A percentile compares a stretch with the other conserved stretches of the same genome.
phyloP scores from a whole-genome alignment of 2,113 vertebrate species.

The Probosciger aterrimus region DNA sequence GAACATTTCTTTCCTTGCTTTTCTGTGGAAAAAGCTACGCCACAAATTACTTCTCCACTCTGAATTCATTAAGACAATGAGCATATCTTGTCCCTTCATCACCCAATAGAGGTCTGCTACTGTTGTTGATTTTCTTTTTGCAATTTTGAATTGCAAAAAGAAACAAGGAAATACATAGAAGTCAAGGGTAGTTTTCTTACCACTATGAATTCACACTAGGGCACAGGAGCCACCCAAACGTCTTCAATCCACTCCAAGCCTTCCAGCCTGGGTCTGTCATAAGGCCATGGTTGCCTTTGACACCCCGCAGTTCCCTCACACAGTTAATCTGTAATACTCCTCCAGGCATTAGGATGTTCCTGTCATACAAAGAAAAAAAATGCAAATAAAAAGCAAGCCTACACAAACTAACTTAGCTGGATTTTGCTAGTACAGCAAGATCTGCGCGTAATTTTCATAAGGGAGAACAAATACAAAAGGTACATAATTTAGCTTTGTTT shows the following conservation, averaged over 20 bases:
- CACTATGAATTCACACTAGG: neutral
- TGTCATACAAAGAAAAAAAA: neutral
- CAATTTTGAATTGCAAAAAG: neutral
- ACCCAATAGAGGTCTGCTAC: neutral
- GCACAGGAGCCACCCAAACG: neutral
- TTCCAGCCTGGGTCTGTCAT: neutral
- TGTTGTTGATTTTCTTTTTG: neutral
- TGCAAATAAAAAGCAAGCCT: neutral
- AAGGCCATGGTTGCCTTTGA: neutral
- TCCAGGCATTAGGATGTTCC: neutral
- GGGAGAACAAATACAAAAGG: neutral
- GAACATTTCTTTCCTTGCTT: neutral
- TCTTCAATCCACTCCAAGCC: neutral
- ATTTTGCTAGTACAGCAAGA: neutral
- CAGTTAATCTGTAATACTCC: neutral
- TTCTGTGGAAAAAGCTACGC: neutral
- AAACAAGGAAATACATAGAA: neutral
- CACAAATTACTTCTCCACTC: neutral
- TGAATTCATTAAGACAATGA: neutral
- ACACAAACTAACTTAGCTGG: neutral
- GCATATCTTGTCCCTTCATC: neutral
- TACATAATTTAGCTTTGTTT: neutral
- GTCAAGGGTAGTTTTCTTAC: neutral
- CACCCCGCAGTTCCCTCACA: neutral
- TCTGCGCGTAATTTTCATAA: neutral